Conservation (phyloP, 2,888 invertebrate genomes). For the Diarsia rubi region DNA sequence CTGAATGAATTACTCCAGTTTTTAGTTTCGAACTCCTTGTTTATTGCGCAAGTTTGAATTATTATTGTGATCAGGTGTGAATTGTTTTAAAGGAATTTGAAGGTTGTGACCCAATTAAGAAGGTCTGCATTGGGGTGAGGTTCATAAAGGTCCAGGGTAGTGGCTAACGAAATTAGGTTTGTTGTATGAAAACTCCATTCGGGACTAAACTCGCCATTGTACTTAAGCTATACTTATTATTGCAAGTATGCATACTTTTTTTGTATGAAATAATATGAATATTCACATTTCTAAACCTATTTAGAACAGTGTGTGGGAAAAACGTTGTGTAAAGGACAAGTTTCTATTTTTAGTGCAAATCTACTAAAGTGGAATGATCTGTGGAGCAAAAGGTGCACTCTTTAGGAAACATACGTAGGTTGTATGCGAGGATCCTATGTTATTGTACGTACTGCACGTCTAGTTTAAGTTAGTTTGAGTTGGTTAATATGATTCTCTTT, state of each 20-base stretch:
- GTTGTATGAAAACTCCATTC: too few species aligned
- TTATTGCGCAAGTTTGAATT: conserved; percentile 52
- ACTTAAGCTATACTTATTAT: too few species aligned
- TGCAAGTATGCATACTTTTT: too few species aligned
- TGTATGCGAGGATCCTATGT: too few species aligned
- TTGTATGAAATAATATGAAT: background rate
- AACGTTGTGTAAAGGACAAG: background rate
- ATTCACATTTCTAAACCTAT: background rate
- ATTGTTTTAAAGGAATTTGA: conserved; percentile 37
- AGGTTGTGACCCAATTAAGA: conserved; percentile 15
- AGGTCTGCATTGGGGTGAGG: background rate
- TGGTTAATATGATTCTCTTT: too few species aligned
- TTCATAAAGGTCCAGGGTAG: background rate
- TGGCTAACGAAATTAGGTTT: too few species aligned
- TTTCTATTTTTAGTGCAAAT: conserved; percentile 4
- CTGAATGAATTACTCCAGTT: conserved; percentile 35
- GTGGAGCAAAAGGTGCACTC: background rate
- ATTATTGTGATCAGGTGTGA: conserved; percentile 29
- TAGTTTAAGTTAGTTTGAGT: too few species aligned
- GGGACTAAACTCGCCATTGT: too few species aligned
- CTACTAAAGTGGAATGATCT: background rate
- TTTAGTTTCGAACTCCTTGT: conserved; percentile 34
- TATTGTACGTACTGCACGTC: too few species aligned
- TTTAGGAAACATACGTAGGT: too few species aligned
- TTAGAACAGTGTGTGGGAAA: background rate